Evolutionary conservation across 1,140 invertebrate species (phyloP), one percentile per base, ranked within the genome.

Genomic region (Stegodyphus mimosarum): DNA sequence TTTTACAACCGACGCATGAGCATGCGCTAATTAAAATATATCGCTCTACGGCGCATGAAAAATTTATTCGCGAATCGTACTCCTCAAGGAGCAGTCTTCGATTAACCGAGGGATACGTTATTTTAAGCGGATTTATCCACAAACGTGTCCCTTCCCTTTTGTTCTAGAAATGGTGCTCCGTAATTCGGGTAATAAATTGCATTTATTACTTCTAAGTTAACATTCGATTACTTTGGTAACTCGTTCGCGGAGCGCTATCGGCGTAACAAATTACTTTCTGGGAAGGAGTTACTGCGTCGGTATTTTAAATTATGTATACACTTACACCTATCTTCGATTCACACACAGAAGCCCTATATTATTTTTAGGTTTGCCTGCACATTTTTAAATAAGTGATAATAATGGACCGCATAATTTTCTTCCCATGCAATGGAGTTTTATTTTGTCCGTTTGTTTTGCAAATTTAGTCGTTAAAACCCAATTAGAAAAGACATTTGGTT

Each of bases 121-220:
- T 83, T 83, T 83, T 74, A 83, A 83, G 71, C 80, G 60, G 69
- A 74, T 72, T 83, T 67, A 67, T 83, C 80, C 55, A 9, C 64
- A 50, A 49, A 33, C 33, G 64, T 18, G 48, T 52, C 48, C 50
- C 53, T 33, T 11, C 67, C 67, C 77, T 71, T 83, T 83, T 83
- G 80, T 83, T 83, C 71, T 15, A 55, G 49, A 70, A 78, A 78
- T 48, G 70, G 71, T 33, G 48, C 13, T 50, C 55, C 33, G 80
- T 83, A 83, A 83, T 83, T 83, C 80, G 18, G 80, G 80, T 83
- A 83, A 83, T 83, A 83, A 83, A 83, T 83, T 83, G 80, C 80
- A 74, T 83, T 83, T 83, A 83, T 83, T 83, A 74, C 80, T 67
- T 66, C 80, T 15, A 83, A 83, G 80, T 83, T 83, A 83, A 53